Evolutionary conservation across 1,140 invertebrate species (phyloP).

Genomic region (Battus philenor): DNA sequence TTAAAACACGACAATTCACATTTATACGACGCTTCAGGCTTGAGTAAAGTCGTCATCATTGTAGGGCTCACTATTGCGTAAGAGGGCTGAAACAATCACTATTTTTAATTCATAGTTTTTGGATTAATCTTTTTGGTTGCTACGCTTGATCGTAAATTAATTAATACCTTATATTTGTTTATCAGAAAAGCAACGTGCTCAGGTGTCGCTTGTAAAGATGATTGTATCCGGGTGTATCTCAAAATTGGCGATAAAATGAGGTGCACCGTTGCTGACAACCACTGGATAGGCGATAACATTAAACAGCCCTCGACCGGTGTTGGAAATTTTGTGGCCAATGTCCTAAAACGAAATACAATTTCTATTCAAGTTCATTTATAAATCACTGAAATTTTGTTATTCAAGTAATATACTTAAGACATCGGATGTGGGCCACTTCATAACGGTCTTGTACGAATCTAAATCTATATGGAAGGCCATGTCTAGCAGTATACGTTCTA

Average conservation of each 20-base stretch:
- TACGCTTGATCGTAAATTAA: too few relatives aligned
- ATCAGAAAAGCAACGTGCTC: slow-evolving; percentile 25
- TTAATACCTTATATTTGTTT: slow-evolving; percentile 35
- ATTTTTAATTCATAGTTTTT: too few relatives aligned
- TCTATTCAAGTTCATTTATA: too few relatives aligned
- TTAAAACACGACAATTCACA: slow-evolving; percentile 36
- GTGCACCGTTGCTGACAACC: slow-evolving; percentile 21
- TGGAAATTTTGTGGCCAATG: slow-evolving; percentile 18
- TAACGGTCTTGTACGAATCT: too few relatives aligned
- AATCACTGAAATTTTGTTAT: too few relatives aligned
- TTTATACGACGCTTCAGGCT: slow-evolving; percentile 15
- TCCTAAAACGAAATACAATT: slow-evolving; percentile 23
- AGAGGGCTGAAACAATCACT: slow-evolving; percentile 27
- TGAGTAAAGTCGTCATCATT: slow-evolving; percentile 24
- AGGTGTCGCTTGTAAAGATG: slow-evolving; percentile 13
- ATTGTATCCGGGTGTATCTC: slow-evolving; percentile 24
- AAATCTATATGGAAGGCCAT: too few relatives aligned
- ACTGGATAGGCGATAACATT: slow-evolving; percentile 29
- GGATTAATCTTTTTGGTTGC: too few relatives aligned
- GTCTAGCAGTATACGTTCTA: too few relatives aligned
- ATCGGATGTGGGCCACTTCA: too few relatives aligned
- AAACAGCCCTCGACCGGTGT: slow-evolving; percentile 19
- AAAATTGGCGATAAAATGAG: slow-evolving; percentile 23
- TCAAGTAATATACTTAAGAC: too few relatives aligned
- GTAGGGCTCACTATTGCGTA: slow-evolving; percentile 26